Percentiles rank a stretch among this genome's conserved stretches.
phyloP scores from a whole-genome alignment of 2,113 vertebrate genomes.

The Amphilophus citrinellus region DNA sequence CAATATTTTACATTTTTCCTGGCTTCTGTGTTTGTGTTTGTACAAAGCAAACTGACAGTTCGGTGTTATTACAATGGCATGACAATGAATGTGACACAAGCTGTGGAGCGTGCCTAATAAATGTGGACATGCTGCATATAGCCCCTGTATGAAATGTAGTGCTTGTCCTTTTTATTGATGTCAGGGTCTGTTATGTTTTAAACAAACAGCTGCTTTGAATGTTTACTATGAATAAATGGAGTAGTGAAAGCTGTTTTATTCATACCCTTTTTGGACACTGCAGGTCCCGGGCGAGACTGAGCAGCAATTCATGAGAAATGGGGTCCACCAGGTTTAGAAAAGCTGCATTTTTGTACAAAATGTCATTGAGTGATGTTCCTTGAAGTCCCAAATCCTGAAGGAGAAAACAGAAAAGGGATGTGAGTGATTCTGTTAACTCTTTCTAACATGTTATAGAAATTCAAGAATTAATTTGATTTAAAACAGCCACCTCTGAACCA shows the following conservation, averaged over 20 bases:
- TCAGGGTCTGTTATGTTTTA: neutral
- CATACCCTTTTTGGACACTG: slow-evolving; percentile 92
- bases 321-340: slow-evolving; percentile 94
- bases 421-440: neutral
- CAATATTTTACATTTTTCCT: neutral
- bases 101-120: slow-evolving; percentile 14
- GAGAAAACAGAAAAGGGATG: slow-evolving; percentile 7
- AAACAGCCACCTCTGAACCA: neutral
- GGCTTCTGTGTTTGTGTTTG: slow-evolving; percentile 1
- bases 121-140: neutral
- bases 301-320: slow-evolving; percentile 90
- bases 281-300: slow-evolving; percentile 87
- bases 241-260: neutral
- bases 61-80: slow-evolving; percentile 2
- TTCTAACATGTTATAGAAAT: neutral
- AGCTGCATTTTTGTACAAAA: slow-evolving; percentile 89
- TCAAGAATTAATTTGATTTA: neutral
- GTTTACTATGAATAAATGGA: neutral
- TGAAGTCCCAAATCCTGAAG: slow-evolving; percentile 89
- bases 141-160: neutral
- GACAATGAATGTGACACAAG: slow-evolving; percentile 31
- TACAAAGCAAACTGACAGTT: slow-evolving; percentile 7
- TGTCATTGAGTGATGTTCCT: slow-evolving; percentile 88
- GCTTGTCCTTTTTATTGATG: slow-evolving; percentile 5
- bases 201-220: neutral